A percentile compares a stretch with the other conserved stretches of the same genome.
phyloP scores from a whole-genome alignment of 2,888 invertebrate genomes.

The Sminthurinus aureus region DNA sequence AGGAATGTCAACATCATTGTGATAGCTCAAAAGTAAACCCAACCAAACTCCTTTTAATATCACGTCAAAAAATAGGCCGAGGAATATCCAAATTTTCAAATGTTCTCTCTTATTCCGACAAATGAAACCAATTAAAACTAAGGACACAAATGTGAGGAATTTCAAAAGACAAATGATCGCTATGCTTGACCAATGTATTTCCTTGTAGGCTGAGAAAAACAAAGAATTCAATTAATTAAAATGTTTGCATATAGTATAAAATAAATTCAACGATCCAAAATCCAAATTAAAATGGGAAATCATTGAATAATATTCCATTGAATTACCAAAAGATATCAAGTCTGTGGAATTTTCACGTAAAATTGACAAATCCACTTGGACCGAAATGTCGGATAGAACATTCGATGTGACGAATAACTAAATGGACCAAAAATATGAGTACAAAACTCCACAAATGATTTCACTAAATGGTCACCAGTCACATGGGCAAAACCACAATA shows the following conservation, averaged over 20 bases:
- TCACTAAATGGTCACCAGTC: too few species aligned
- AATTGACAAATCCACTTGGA: background rate
- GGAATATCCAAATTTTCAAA: constrained; percentile 1
- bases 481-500: background rate
- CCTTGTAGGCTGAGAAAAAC: background rate
- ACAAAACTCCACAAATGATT: too few species aligned
- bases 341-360: background rate
- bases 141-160: background rate
- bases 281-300: background rate
- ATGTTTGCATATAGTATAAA: background rate
- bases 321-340: background rate
- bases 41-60: background rate
- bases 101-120: background rate
- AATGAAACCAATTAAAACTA: constrained; percentile 12
- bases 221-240: too few species aligned
- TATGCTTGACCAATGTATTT: background rate
- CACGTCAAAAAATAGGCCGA: background rate
- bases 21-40: background rate
- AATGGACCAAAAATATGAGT: background rate
- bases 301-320: background rate
- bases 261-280: background rate
- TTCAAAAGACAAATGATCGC: background rate
- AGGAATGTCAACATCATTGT: background rate
- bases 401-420: background rate
- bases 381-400: background rate